Conservation (phyloP, 2,797 vertebrate genomes). For the Selene dorsalis region DNA sequence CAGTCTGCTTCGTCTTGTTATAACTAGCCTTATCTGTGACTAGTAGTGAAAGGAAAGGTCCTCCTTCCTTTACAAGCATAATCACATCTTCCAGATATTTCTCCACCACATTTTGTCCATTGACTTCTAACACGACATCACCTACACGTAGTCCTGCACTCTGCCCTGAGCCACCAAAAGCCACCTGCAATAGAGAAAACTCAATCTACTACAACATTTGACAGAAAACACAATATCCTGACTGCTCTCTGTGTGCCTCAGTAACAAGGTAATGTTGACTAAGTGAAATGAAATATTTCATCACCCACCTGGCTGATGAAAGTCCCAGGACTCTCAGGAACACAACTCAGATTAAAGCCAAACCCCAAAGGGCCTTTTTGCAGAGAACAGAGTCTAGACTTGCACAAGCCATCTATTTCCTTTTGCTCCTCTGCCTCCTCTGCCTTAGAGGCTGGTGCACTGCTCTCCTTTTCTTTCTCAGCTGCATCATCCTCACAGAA, state of each 20-base stretch:
- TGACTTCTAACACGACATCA: conserved; percentile 85
- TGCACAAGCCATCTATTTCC: conserved; percentile 14
- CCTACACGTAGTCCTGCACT: conserved; percentile 80
- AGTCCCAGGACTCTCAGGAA: conserved; percentile 71
- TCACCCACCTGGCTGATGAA: conserved; percentile 82
- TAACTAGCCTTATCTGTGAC: conserved; percentile 67
- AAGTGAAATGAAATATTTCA: neutral
- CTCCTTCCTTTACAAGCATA: conserved; percentile 73
- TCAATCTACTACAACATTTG: neutral
- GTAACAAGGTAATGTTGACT: neutral
- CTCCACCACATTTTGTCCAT: conserved; percentile 81
- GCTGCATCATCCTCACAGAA: conserved; percentile 74
- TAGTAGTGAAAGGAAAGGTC: conserved; percentile 63
- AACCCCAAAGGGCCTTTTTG: conserved; percentile 74
- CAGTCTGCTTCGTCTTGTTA: conserved; percentile 47
- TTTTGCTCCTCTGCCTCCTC: conserved; percentile 19
- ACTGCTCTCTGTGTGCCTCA: neutral
- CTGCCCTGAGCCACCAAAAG: conserved; percentile 75
- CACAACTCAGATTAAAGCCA: conserved; percentile 75
- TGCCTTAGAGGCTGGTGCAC: neutral
- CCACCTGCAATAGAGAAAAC: conserved; percentile 71
- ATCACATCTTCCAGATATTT: conserved; percentile 78
- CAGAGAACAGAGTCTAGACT: conserved; percentile 66
- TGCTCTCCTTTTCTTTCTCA: conserved; percentile 46
- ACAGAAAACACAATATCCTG: neutral